Percentiles rank a stretch among this genome's conserved stretches.
Conservation (phyloP, 1,140 invertebrate genomes). For the Drosophila dunni region DNA sequence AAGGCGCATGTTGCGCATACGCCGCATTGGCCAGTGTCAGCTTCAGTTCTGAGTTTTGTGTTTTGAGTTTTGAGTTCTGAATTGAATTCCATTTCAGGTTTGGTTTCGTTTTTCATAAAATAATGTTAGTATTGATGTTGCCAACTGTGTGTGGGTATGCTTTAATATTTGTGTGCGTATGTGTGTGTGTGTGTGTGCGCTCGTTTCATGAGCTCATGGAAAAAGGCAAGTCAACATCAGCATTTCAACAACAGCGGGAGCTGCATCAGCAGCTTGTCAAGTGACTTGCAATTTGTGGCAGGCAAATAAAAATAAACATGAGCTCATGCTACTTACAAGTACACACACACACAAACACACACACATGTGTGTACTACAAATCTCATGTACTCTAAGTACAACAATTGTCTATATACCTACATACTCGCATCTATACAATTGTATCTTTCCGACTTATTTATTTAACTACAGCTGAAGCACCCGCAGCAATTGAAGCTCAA, state of each 20-base stretch:
- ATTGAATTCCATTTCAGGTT: slow-evolving; percentile 54
- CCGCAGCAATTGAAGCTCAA: slow-evolving; percentile 66
- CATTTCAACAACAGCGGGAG: slow-evolving; percentile 84
- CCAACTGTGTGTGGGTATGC: slow-evolving; percentile 30
- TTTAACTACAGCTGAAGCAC: slow-evolving; percentile 62
- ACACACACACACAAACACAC: slow-evolving; percentile 22
- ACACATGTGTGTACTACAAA: slow-evolving; percentile 21
- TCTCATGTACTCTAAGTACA: slow-evolving; percentile 59
- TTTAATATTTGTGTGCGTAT: slow-evolving; percentile 30
- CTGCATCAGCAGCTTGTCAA: slow-evolving; percentile 85
- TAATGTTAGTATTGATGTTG: slow-evolving; percentile 30
- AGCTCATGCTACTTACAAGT: slow-evolving; percentile 80
- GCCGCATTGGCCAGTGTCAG: slow-evolving; percentile 44
- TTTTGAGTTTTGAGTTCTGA: slow-evolving; percentile 55
- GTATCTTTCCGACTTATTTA: slow-evolving; percentile 7
- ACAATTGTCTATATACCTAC: slow-evolving; percentile 50
- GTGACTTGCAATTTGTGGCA: slow-evolving; percentile 84
- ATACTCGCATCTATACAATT: slow-evolving; percentile 9
- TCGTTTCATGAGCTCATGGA: slow-evolving; percentile 65
- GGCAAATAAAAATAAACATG: slow-evolving; percentile 84
- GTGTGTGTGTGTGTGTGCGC: slow-evolving; percentile 40
- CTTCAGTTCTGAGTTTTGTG: slow-evolving; percentile 23
- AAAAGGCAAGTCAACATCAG: slow-evolving; percentile 84
- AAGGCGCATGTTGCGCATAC: slow-evolving; percentile 66
- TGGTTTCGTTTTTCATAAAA: background rate